Evolutionary conservation across 2,113 vertebrate genomes (phyloP), one percentile per base, ranked within the genome.

Genomic region (Trinectes maculatus): DNA sequence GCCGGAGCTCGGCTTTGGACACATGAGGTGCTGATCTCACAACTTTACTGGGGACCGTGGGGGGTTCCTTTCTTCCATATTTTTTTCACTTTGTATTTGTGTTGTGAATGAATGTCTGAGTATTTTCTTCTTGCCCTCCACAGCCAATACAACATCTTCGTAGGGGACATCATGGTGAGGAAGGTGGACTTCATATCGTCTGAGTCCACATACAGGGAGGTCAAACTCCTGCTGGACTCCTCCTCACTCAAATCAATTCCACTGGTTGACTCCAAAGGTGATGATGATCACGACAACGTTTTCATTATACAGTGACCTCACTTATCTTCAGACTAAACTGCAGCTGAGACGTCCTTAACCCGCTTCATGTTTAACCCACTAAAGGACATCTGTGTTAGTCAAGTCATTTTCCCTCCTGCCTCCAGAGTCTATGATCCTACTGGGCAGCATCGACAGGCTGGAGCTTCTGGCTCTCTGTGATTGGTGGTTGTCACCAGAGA

Each of bases 131-230:
- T n/a, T n/a, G n/a, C n/a, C n/a, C n/a, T n/a, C 53, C 34, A 62
- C 90, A 98, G 96, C 87, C 97, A 96, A 71, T 96, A 95, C 77
- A 97, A 96, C 49, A 95, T 96, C 71, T 96, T 96, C 82, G 96
- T 98, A 34, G 96, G 96, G 75, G 96, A 98, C 88, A 98, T 98
- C 86, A 98, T 98, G 96, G 95, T 98, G 56, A 93, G 89, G 25
- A 93, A 95, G 1, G 92, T 98, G 81, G 94, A 95, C 86, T 97
- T 95, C 2, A 55, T 98, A 29, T 95, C 94, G 4, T 95, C 94
- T 26, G 87, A 92, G 65, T 96, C 95, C 49, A 95, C 92, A 3
- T 98, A 94, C 34, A 77, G 88, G 71, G 96, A 98, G 34, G 88
- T 98, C 63, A 88, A 87, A 61, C 58, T 73, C 0, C 42, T 96